Evolutionary conservation across 2,888 invertebrate genomes (phyloP).

Genomic region (Ypsolopha sequella): DNA sequence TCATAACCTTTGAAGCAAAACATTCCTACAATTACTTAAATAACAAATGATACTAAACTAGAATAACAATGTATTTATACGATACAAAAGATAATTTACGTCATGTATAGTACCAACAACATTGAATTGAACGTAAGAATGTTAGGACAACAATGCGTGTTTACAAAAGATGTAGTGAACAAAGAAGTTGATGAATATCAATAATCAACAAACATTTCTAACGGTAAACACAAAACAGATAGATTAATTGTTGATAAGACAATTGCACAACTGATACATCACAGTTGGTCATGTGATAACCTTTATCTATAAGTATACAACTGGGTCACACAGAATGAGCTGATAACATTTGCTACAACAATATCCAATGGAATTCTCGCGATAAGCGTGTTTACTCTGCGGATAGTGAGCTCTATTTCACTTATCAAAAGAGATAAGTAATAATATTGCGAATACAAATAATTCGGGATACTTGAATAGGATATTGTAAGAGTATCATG

Average conservation of each 20-base stretch:
- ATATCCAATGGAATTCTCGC: conserved; percentile 4
- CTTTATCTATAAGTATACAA: conserved; percentile 45
- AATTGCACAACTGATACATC: conserved; percentile 52
- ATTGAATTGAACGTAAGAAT: conserved; percentile 21
- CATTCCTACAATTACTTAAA: no score
- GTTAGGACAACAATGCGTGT: conserved; percentile 24
- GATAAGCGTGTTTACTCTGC: conserved; percentile 2
- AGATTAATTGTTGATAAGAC: conserved; percentile 30
- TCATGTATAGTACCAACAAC: conserved; percentile 31
- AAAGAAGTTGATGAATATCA: conserved; percentile 40
- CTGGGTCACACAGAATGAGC: conserved; percentile 48
- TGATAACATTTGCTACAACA: conserved; percentile 16
- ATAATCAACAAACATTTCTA: conserved; percentile 26
- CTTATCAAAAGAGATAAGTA: neutral
- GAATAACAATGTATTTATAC: neutral
- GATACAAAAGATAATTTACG: conserved; percentile 26
- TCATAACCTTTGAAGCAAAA: no score
- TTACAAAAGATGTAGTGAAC: conserved; percentile 28
- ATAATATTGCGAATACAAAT: neutral
- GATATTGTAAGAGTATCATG: neutral
- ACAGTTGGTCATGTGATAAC: conserved; percentile 40
- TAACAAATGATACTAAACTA: no score
- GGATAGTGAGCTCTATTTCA: neutral
- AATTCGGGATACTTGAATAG: neutral
- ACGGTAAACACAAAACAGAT: conserved; percentile 25